phyloP scores from a whole-genome alignment of 2,113 vertebrate genomes.

The Mesocricetus auratus region DNA sequence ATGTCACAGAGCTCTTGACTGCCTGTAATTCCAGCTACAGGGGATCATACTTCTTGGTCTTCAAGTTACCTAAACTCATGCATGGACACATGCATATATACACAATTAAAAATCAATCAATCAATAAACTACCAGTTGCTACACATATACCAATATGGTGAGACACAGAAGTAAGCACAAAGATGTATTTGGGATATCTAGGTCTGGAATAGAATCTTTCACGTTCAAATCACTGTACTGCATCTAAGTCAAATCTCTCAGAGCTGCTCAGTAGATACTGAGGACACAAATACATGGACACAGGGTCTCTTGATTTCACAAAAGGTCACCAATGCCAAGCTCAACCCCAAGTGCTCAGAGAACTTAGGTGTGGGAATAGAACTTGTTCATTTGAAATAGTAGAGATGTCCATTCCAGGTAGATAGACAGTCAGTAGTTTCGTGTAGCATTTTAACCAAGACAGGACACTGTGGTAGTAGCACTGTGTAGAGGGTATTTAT shows the following conservation, averaged over 20 bases:
- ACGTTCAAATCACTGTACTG: rapidly evolving
- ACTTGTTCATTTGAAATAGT: no score
- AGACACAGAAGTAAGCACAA: background rate
- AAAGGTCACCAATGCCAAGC: background rate
- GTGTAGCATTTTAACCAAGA: background rate
- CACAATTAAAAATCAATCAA: background rate
- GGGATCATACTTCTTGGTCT: background rate
- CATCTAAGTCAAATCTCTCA: background rate
- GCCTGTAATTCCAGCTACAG: background rate
- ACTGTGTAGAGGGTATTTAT: no score
- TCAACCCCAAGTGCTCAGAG: background rate
- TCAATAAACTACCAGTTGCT: background rate
- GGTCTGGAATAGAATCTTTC: no score
- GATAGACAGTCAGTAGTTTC: background rate
- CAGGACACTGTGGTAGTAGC: background rate
- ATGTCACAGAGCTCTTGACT: background rate
- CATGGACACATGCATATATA: background rate
- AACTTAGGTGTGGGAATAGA: background rate
- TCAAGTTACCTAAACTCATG: background rate
- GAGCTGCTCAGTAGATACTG: background rate
- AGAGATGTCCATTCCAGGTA: background rate
- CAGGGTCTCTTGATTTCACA: background rate
- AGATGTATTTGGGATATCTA: background rate
- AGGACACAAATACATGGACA: background rate
- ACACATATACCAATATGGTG: background rate